Evolutionary conservation across 1,140 invertebrate species (phyloP).

Genomic region (Amphibalanus amphitrite): DNA sequence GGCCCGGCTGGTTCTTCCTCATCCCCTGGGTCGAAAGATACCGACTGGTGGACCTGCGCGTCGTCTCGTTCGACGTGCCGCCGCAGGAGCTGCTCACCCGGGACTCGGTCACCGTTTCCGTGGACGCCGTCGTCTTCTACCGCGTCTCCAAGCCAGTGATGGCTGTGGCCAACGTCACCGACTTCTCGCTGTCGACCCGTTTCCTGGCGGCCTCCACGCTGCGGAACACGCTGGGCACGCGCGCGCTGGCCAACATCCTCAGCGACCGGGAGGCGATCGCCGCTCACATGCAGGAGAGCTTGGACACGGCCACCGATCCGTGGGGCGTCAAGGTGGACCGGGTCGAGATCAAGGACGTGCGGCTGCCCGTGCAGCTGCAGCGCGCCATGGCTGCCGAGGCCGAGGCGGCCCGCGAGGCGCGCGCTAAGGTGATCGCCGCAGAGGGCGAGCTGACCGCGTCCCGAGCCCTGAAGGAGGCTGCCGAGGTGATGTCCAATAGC

Average conservation of each 20-base stretch:
- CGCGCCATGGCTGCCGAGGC: too few relatives aligned
- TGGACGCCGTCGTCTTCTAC: slow-evolving; percentile 37
- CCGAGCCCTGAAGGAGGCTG: slow-evolving; percentile 68
- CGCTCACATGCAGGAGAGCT: slow-evolving; percentile 57
- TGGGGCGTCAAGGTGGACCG: slow-evolving; percentile 96
- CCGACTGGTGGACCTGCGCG: slow-evolving; percentile 67
- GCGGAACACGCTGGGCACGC: slow-evolving; percentile 78
- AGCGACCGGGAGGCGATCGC: slow-evolving; percentile 82
- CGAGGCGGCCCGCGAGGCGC: too few relatives aligned
- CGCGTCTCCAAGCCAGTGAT: slow-evolving; percentile 35
- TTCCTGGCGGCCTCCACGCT: slow-evolving; percentile 71
- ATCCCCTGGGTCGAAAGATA: slow-evolving; percentile 45
- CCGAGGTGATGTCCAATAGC: slow-evolving; percentile 67
- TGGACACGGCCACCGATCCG: slow-evolving; percentile 84
- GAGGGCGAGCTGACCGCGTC: slow-evolving; percentile 71
- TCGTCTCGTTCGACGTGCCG: slow-evolving; percentile 77
- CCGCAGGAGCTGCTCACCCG: slow-evolving; percentile 58
- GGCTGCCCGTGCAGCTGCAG: too few relatives aligned
- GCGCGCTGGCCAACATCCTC: slow-evolving; percentile 74
- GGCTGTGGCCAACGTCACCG: slow-evolving; percentile 32
- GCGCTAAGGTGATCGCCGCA: too few relatives aligned
- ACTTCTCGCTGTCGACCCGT: slow-evolving; percentile 54
- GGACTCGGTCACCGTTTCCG: slow-evolving; percentile 32
- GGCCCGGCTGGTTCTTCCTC: slow-evolving; percentile 33
- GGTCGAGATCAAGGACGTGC: too few relatives aligned